Base-by-base conservation (phyloP, 2,888 invertebrate species). In the Stratiomys singularior region DNA sequence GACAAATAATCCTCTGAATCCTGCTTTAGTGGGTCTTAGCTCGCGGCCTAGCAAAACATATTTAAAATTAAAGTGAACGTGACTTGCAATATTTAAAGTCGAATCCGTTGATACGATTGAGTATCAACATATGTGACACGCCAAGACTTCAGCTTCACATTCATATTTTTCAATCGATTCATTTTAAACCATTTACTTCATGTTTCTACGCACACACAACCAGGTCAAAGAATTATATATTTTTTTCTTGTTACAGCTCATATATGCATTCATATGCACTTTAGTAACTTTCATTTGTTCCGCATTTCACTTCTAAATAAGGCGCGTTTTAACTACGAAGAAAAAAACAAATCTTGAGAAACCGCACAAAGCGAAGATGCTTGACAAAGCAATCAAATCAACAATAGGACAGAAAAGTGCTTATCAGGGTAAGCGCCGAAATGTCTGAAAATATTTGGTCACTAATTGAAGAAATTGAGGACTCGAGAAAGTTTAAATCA, bases 391-490 rank as follows among this genome's bases (percentile, higher is more conserved):
- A n/a, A 52, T 18, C 15, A 52, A 52, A 21, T 60, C 58, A 25
- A 23, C 58, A 60, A 60, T 60, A 25, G 25, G 58, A 25, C 58
- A 23, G 58, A 60, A 21, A 60, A 60, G 58, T 25, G 25, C 18
- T 60, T 21, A 60, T 60, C 58, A 60, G 18, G n/a, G 52, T 52
- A 52, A n/a, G n/a, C 52, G 28, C n/a, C 27, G 27, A 63, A 63
- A 37, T 66, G 11, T 37, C 66, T 27, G 37, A n/a, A 63, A 66
- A 66, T 66, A 18, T 30, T 37, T n/a, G 37, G 37, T 44, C 37
- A 66, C 27, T 37, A 66, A 28, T 37, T 18, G 37, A 30, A 37
- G 66, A n/a, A 66, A 66, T 37, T 66, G 37, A 66, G 21, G 18
- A n/a, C 18, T 21, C 37, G 13, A 28, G 66, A 66, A 66, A 66